Evolutionary conservation across 1,140 invertebrate species (phyloP).

Genomic region (Pseudomyrmex cubaensis): DNA sequence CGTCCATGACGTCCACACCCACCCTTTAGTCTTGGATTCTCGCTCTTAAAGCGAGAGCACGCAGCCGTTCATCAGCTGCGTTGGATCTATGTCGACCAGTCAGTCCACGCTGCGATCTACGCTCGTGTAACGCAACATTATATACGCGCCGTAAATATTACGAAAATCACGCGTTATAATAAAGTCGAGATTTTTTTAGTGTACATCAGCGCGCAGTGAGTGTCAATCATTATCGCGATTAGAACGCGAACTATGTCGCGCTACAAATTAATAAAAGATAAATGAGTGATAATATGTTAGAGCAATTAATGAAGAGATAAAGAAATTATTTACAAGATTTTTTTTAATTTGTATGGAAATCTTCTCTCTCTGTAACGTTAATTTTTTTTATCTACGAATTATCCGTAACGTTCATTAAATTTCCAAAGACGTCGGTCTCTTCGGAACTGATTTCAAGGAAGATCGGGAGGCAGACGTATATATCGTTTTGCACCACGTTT

Average conservation of each 20-base stretch:
- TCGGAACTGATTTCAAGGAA: background rate
- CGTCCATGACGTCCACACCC: constrained; percentile 54
- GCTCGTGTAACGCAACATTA: constrained; percentile 56
- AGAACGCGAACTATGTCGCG: constrained; percentile 13
- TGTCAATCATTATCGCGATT: constrained; percentile 55
- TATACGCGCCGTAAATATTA: constrained; percentile 52
- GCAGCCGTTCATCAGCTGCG: constrained; percentile 41
- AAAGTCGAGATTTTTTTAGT: constrained; percentile 7
- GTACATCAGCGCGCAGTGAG: too few species aligned
- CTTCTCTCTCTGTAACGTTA: background rate
- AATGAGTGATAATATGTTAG: background rate
- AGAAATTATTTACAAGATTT: background rate
- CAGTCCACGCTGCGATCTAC: constrained; percentile 5
- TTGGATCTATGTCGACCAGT: constrained; percentile 16
- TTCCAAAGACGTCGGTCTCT: background rate
- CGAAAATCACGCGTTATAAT: constrained; percentile 32
- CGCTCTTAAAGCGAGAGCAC: constrained; percentile 18
- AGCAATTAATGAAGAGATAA: background rate
- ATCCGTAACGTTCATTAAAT: background rate
- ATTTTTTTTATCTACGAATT: background rate
- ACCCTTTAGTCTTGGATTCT: constrained; percentile 39
- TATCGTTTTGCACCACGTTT: constrained; percentile 1
- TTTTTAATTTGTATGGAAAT: background rate
- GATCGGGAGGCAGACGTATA: background rate
- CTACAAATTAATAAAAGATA: background rate